Base-by-base conservation (phyloP, 2,113 vertebrate species). In the Hepsetus odoe region DNA sequence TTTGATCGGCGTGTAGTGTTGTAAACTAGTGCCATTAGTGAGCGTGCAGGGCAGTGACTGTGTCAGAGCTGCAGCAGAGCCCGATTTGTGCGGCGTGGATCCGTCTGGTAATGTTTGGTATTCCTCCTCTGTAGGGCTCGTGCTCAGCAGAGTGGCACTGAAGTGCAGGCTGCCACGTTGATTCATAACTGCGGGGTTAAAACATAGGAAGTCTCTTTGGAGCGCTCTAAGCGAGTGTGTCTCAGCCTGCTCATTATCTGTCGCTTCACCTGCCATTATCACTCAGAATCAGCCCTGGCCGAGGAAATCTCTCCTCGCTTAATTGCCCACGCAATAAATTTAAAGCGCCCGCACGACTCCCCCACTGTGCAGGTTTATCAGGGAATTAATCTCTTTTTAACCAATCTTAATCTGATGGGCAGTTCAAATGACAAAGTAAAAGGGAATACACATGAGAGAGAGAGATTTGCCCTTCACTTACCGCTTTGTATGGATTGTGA, bases 381-480 rank as follows among this genome's bases (percentile, higher is more conserved):
- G 72, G 73, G 82, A 85, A 86, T 85, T 62, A 86, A 85, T 85
- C 83, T 80, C 82, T 82, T 73, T 84, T 83, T 44, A 84, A 83
- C 76, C 51, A 72, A 61, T 70, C 75, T 58, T 82, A 81, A 86
- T 80, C 79, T 83, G 76, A 79, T 77, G 55, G 78, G 67, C 84
- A 62, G 71, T 76, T 77, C 42, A 33, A 56, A 62, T 24, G 51
- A 70, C 38, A 55, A 38, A 22, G 33, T 28, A 68, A 58, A 76
- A 3, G 58, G 65, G 67, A 65, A 76, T 70, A 64, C n/a, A n/a
- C n/a, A n/a, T 80, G 62, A 61, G 22, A 55, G 13, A 67, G 40
- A 42, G 20, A 38, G 24, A 65, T 44, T 66, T 40, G 59, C 28
- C 46, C 40, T 53, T 74, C 30, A 13, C 33, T 2, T 53, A 53